Percentiles rank a stretch among this genome's conserved stretches.
phyloP scores from a whole-genome alignment of 1,140 invertebrate species.

The Bombus ignitus region DNA sequence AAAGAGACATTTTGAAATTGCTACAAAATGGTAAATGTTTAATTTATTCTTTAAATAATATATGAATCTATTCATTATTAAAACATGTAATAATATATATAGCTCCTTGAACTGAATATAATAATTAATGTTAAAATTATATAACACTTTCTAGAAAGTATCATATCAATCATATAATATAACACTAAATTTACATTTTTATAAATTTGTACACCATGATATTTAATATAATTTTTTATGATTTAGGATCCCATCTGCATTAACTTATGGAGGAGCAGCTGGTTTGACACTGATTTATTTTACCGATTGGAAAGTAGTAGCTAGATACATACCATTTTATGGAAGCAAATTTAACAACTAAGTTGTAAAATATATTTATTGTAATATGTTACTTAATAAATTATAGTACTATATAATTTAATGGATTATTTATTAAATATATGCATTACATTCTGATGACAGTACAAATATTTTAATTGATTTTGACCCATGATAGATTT shows the following conservation, averaged over 20 bases:
- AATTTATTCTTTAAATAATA: background rate
- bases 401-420: constrained; percentile 35
- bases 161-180: no score
- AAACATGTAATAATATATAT: background rate
- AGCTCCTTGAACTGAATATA: background rate
- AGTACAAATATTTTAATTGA: background rate
- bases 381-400: constrained; percentile 30
- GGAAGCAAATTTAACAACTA: constrained; percentile 86
- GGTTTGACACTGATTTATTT: constrained; percentile 85
- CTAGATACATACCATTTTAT: constrained; percentile 89
- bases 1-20: constrained; percentile 57
- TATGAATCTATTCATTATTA: background rate
- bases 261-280: constrained; percentile 85
- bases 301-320: constrained; percentile 90
- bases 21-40: constrained; percentile 59
- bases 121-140: background rate
- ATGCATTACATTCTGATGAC: background rate
- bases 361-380: constrained; percentile 68
- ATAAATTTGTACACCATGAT: background rate
- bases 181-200: background rate
- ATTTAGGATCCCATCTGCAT: constrained; percentile 84
- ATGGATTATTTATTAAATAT: constrained; percentile 20
- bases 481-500: background rate
- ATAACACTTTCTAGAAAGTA: background rate
- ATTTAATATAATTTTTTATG: constrained; percentile 34